phyloP scores from a whole-genome alignment of 2,888 invertebrate genomes.

The Aethes cnicana region DNA sequence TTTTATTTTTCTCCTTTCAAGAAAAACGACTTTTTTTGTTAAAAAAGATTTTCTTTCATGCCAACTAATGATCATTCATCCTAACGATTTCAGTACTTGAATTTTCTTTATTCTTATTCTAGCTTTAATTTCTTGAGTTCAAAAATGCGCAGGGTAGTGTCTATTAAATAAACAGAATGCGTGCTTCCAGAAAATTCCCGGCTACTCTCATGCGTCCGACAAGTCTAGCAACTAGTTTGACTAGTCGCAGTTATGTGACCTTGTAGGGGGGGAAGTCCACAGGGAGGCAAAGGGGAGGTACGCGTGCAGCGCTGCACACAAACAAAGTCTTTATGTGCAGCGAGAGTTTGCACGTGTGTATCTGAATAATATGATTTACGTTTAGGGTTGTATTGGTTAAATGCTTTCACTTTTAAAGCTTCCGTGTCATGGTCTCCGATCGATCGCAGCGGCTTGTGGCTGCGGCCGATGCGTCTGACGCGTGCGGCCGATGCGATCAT shows the following conservation, averaged over 20 bases:
- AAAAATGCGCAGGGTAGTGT: no score
- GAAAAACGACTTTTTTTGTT: no score
- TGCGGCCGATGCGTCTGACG: no score
- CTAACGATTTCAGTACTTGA: no score
- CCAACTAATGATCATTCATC: no score
- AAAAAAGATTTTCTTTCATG: no score
- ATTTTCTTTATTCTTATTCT: no score
- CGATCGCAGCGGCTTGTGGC: no score
- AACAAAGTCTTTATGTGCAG: conserved; percentile 1
- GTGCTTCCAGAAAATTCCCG: conserved; percentile 17
- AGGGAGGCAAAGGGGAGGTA: conserved; percentile 9
- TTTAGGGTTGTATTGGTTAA: not conserved
- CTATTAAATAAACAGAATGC: not conserved
- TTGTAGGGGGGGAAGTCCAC: conserved; percentile 13
- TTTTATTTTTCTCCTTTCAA: no score
- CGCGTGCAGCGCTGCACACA: conserved; percentile 18
- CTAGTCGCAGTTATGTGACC: conserved; percentile 26
- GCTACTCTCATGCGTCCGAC: conserved; percentile 5
- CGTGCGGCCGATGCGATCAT: no score
- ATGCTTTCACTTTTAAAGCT: conserved; percentile 22
- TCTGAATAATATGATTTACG: conserved; percentile 5
- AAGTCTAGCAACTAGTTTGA: conserved; percentile 14
- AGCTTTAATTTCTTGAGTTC: no score
- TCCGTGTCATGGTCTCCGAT: no score
- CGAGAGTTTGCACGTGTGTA: conserved; percentile 20